phyloP scores from a whole-genome alignment of 2,888 invertebrate species.

The Frankliniella fusca region DNA sequence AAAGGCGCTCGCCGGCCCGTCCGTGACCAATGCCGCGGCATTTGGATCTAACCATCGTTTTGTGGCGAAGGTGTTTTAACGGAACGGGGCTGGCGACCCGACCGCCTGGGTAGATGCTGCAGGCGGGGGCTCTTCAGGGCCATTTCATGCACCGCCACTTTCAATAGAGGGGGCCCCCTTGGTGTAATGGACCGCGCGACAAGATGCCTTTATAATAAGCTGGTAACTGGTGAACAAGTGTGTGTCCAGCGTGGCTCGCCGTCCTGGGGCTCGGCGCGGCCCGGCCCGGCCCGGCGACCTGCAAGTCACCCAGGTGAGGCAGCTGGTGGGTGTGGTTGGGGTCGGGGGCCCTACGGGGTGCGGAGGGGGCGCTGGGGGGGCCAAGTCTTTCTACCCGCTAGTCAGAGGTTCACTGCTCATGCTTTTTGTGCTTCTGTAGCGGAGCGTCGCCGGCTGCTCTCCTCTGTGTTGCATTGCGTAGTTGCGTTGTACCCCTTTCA shows the following conservation, averaged over 20 bases:
- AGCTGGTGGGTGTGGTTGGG: not conserved
- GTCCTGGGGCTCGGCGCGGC: not conserved
- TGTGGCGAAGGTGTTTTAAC: slow-evolving; percentile 41
- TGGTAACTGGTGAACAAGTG: slow-evolving; percentile 31
- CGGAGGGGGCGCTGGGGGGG: too few species aligned
- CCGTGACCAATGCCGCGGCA: slow-evolving; percentile 33
- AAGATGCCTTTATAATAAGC: slow-evolving; percentile 35
- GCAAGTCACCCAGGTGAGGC: not conserved
- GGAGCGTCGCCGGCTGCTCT: not conserved
- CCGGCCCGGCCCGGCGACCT: not conserved
- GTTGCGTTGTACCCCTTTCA: not conserved
- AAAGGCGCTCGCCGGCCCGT: slow-evolving; percentile 40
- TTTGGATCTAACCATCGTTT: slow-evolving; percentile 22
- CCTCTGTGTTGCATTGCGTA: not conserved
- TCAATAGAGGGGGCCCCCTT: slow-evolving; percentile 24
- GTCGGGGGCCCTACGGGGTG: not conserved
- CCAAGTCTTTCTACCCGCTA: too few species aligned
- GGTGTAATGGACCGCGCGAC: slow-evolving; percentile 31
- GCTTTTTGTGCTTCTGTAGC: not conserved
- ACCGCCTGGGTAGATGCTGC: not conserved
- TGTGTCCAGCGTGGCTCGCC: slow-evolving; percentile 30
- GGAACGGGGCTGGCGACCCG: too few species aligned
- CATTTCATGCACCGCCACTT: slow-evolving; percentile 13
- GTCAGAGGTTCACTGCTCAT: too few species aligned
- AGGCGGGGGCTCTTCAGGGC: not conserved